These are phyloP conservation scores for Sesia bembeciformis DNA, from an alignment of 2,888 invertebrate species.

Conservation along the genomic window DNA sequence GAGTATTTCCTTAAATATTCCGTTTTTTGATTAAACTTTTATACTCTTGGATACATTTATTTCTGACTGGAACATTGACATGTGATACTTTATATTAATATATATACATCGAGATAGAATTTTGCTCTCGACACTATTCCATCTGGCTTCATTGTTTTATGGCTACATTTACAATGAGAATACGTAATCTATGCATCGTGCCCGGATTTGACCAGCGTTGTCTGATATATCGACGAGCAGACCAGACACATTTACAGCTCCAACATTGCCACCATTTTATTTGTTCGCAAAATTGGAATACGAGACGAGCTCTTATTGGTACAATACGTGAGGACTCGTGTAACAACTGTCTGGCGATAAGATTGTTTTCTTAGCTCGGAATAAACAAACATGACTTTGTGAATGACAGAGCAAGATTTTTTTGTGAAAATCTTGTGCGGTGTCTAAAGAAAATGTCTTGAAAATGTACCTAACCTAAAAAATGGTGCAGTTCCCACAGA, in stretches of 20 bases:
- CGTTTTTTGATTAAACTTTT: no score
- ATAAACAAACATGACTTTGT: no score
- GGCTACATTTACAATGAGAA: not conserved
- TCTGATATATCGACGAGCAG: not conserved
- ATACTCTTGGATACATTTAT: no score
- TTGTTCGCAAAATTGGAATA: constrained; percentile 45
- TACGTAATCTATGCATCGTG: not conserved
- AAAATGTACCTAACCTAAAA: no score
- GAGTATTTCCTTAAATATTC: no score
- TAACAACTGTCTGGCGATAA: not conserved
- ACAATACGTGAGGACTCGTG: not conserved
- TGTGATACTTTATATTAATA: no score
- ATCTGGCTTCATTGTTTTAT: not conserved
- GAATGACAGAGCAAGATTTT: no score
- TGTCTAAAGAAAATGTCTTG: no score
- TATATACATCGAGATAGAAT: no score
- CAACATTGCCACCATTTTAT: constrained; percentile 19
- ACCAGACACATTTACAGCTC: constrained; percentile 29
- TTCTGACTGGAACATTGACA: no score
- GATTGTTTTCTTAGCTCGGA: not conserved
- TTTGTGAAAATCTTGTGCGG: no score
- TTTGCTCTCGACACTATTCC: not conserved
- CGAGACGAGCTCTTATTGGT: constrained; percentile 17
- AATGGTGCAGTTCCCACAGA: no score
- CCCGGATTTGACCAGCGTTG: not conserved